Evolutionary conservation across 2,113 vertebrate genomes (phyloP).

Genomic region (Solea solea): DNA sequence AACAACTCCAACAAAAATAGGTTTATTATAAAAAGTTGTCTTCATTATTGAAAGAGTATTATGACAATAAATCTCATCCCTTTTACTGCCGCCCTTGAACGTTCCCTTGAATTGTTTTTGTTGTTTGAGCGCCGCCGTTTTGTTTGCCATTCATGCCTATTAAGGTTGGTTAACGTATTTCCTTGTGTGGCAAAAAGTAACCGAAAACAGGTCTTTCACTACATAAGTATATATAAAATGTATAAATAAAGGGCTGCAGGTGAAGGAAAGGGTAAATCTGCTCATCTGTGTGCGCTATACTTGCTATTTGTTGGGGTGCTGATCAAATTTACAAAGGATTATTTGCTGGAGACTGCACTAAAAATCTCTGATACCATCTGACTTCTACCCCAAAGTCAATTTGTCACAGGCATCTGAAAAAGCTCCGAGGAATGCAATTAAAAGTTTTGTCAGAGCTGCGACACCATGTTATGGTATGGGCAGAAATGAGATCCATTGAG

Average conservation of each 20-base stretch:
- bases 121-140: not conserved
- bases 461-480: conserved; percentile 62
- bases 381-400: conserved; percentile 72
- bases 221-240: not conserved
- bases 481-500: conserved; percentile 58
- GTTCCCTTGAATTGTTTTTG: too few relatives aligned
- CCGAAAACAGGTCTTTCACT: not conserved
- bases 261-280: conserved; percentile 15
- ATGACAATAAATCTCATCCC: too few relatives aligned
- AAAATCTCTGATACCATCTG: conserved; percentile 64
- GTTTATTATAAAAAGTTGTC: too few relatives aligned
- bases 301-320: conserved; percentile 40
- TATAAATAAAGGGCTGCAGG: conserved; percentile 26
- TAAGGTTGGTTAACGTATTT: not conserved
- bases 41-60: too few relatives aligned
- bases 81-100: not conserved
- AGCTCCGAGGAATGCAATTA: conserved; percentile 69
- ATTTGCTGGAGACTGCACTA: conserved; percentile 59
- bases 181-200: not conserved
- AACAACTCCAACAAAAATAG: too few relatives aligned
- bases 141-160: not conserved
- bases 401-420: conserved; percentile 62
- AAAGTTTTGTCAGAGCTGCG: conserved; percentile 74
- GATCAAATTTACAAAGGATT: conserved; percentile 65
- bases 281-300: conserved; percentile 32